A percentile compares a stretch with the other conserved stretches of the same genome.
Conservation (phyloP, 1,140 invertebrate species). For the Stegodyphus dumicola region DNA sequence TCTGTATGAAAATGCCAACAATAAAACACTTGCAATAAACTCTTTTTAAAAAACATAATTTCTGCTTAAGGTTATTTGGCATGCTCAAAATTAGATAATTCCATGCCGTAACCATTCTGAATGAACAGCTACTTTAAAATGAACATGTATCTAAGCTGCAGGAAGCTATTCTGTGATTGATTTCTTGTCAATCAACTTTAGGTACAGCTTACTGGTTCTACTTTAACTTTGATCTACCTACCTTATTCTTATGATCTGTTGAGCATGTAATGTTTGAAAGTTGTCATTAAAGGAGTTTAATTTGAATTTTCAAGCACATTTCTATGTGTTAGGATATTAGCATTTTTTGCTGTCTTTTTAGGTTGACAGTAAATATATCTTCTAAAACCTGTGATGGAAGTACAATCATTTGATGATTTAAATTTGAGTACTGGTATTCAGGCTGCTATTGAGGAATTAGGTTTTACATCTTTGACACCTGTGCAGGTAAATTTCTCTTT, state of each 20-base stretch:
- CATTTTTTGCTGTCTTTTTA: no score
- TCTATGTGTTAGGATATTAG: neutral
- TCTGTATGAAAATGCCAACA: neutral
- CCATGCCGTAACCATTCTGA: no score
- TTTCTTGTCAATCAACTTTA: neutral
- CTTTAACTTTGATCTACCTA: no score
- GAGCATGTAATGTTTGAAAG: neutral
- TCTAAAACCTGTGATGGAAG: conserved; percentile 3
- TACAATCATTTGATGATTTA: conserved; percentile 26
- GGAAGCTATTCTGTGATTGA: no score
- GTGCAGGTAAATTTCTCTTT: conserved; percentile 39
- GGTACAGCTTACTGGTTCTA: neutral
- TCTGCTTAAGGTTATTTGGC: neutral
- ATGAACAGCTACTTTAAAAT: no score
- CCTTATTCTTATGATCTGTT: neutral
- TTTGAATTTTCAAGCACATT: neutral
- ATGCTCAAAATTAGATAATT: neutral
- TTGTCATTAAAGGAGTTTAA: neutral
- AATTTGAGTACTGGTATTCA: conserved; percentile 13
- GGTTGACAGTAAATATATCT: no score
- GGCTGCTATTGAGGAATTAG: conserved; percentile 29
- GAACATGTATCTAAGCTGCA: no score
- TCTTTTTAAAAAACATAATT: neutral
- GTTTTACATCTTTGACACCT: conserved; percentile 38
- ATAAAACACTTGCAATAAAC: neutral